Base-by-base conservation (phyloP, 2,888 invertebrate species). In the Galerucella pusilla region DNA sequence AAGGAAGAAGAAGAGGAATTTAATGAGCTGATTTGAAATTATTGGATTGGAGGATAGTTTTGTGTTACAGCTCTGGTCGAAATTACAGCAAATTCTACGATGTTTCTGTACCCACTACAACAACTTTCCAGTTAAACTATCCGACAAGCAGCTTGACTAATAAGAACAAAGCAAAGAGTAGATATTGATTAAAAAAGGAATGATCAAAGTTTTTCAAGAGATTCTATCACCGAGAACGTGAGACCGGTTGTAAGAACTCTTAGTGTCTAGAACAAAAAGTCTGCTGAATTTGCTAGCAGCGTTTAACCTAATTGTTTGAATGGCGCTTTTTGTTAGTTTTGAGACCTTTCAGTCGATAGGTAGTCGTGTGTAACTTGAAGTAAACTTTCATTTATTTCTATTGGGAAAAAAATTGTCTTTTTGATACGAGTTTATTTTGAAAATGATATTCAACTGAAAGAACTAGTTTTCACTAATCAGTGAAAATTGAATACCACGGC, bases 231-330 rank as follows among this genome's bases (percentile, higher is more conserved):
- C 65, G 9, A n/a, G 61, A 59, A 59, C 59, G 54, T 49, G 57
- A 63, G 16, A 75, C 46, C 28, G 54, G 64, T 65, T 63, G 67
- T 46, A 75, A 71, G 68, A 69, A 57, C 71, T 67, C 63, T 68
- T 75, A 68, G 46, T 59, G 68, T 68, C 75, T 61, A n/a, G 54
- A 71, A 75, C 75, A 75, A 75, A 75, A 75, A 75, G 49, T 59
- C 64, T 71, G 75, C 75, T 75, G 75, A 75, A 66, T 68, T 75
- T 68, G 71, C 67, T 67, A 57, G 66, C 63, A 75, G 68, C 68
- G 75, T 71, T 75, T 75, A 75, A 71, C 71, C 68, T 71, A 68
- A 75, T 75, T 75, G 75, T 75, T 71, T 75, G 71, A 71, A 71
- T 16, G 54, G 75, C 12, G 71, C 64, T 75, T 71, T 68, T 71